Evolutionary conservation across 2,113 vertebrate species (phyloP).

Genomic region (Proteles cristata): DNA sequence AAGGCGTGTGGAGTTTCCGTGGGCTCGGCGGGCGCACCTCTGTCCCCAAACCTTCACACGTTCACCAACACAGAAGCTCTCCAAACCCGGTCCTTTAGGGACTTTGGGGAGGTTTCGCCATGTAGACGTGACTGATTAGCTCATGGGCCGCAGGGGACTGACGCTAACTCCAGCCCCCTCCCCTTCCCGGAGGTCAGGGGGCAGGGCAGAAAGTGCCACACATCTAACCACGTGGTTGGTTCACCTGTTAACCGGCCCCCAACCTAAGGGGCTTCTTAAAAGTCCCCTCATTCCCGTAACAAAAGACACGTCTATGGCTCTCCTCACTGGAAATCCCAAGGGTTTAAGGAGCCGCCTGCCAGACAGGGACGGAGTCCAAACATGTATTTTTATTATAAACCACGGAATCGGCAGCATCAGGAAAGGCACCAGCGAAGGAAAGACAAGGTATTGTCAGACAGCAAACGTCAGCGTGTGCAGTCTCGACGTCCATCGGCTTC

Average conservation of each 20-base stretch:
- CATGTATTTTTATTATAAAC: background rate
- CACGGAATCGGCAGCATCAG: accelerated
- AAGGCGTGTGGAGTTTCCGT: background rate
- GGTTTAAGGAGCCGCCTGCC: background rate
- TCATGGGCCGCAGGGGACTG: accelerated
- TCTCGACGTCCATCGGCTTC: accelerated
- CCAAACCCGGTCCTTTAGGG: too few species aligned
- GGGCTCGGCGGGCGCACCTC: accelerated
- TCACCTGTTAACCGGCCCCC: background rate
- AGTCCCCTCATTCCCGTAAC: background rate
- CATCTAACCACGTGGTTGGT: accelerated
- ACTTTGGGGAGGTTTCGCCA: too few species aligned
- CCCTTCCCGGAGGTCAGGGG: background rate
- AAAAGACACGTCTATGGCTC: background rate
- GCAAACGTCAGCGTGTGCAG: accelerated
- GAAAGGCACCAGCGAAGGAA: background rate
- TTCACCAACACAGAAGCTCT: background rate
- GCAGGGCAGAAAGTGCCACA: background rate
- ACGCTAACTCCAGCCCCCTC: background rate
- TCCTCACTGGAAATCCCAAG: background rate
- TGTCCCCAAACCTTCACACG: too few species aligned
- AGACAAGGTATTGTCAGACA: background rate
- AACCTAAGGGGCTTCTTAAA: background rate
- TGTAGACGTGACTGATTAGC: accelerated
- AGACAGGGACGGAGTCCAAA: accelerated